phyloP scores from a whole-genome alignment of 2,888 invertebrate species.

The Rhorus exstirpatorius region DNA sequence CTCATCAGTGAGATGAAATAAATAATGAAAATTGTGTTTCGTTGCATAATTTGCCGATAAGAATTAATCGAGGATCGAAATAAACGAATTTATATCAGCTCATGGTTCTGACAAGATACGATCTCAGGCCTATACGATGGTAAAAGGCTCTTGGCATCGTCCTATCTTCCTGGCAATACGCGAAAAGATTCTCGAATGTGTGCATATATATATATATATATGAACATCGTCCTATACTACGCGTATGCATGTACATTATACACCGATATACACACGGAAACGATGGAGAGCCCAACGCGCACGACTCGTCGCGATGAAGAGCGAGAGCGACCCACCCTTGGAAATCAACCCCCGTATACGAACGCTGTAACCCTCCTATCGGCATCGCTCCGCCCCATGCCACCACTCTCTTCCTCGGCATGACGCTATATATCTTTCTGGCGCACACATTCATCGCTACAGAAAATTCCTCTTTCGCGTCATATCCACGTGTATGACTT shows the following conservation, averaged over 20 bases:
- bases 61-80: slow-evolving; percentile 24
- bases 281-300: slow-evolving; percentile 76
- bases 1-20: slow-evolving; percentile 44
- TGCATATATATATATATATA: slow-evolving; percentile 3
- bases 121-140: background rate
- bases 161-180: slow-evolving; percentile 4
- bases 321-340: slow-evolving; percentile 80
- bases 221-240: slow-evolving; percentile 9
- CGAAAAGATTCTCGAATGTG: slow-evolving; percentile 13
- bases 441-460: slow-evolving; percentile 27
- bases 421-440: slow-evolving; percentile 55
- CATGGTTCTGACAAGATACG: background rate
- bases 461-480: slow-evolving; percentile 51
- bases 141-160: slow-evolving; percentile 9
- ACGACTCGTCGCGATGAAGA: slow-evolving; percentile 78
- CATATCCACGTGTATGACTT: slow-evolving; percentile 55
- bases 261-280: slow-evolving; percentile 45
- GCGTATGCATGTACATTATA: slow-evolving; percentile 45
- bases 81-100: slow-evolving; percentile 38
- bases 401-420: slow-evolving; percentile 75
- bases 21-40: background rate
- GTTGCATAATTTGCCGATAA: background rate
- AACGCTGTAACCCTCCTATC: slow-evolving; percentile 84
- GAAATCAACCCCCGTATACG: slow-evolving; percentile 81
- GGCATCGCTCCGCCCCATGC: slow-evolving; percentile 83